These are phyloP conservation scores for Sebastes itinus DNA, from an alignment of 2,797 vertebrate genomes.

Conservation along the genomic window DNA sequence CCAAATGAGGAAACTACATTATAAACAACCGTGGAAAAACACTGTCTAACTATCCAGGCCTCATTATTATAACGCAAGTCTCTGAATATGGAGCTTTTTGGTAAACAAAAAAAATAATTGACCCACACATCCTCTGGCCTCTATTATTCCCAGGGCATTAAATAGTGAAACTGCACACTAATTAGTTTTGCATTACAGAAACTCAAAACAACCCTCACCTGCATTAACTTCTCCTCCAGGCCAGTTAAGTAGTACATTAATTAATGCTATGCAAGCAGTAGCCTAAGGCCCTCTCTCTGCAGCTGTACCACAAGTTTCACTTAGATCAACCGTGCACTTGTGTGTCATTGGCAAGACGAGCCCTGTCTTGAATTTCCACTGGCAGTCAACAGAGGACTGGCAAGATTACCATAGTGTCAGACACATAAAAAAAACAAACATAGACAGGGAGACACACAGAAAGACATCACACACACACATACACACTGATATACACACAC, in stretches of 20 bases:
- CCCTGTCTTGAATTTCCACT: conserved; percentile 58
- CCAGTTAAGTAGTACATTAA: conserved; percentile 13
- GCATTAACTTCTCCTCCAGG: conserved; percentile 5
- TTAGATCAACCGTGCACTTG: conserved; percentile 30
- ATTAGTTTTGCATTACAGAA: conserved; percentile 1
- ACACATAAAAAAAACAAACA: conserved; percentile 58
- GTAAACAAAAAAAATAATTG: conserved; percentile 6
- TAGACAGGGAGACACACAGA: conserved; percentile 52
- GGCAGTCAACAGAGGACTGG: conserved; percentile 62
- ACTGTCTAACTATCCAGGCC: not conserved
- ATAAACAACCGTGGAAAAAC: conserved; percentile 35
- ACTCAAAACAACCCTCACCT: not conserved
- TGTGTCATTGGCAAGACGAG: conserved; percentile 35
- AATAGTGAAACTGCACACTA: not conserved
- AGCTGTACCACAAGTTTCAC: conserved; percentile 38
- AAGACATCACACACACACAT: conserved; percentile 24
- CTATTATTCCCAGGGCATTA: not conserved
- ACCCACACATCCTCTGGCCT: not conserved
- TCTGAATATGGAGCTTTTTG: not conserved
- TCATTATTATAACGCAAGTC: not conserved
- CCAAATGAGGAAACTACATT: conserved; percentile 30
- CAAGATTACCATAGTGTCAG: conserved; percentile 58
- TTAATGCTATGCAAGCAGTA: conserved; percentile 12
- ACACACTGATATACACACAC: conserved; percentile 10
- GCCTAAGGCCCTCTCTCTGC: conserved; percentile 1